Evolutionary conservation across 2,888 invertebrate species (phyloP).

Genomic region (Oeneis ivallda): DNA sequence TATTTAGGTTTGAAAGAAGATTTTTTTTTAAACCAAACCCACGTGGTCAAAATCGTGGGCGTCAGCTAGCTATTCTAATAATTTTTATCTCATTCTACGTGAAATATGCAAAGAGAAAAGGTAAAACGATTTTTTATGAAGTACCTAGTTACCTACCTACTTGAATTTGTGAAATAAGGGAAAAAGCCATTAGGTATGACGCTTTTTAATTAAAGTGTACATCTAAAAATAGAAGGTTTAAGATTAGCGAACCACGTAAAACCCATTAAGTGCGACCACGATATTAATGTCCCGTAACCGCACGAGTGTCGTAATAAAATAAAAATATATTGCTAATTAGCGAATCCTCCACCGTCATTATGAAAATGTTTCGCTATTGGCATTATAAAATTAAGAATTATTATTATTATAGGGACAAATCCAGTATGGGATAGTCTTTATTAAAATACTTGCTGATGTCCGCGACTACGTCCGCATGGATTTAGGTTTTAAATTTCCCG

Average conservation of each 20-base stretch:
- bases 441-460: too few species aligned
- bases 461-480: too few species aligned
- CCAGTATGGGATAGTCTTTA: background rate
- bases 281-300: slow-evolving; percentile 14
- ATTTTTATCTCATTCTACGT: too few species aligned
- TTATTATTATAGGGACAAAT: background rate
- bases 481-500: too few species aligned
- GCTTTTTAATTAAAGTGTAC: background rate
- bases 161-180: background rate
- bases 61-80: too few species aligned
- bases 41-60: too few species aligned
- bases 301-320: slow-evolving; percentile 20
- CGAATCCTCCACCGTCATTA: background rate
- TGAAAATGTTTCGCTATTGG: slow-evolving; percentile 4
- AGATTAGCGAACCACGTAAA: slow-evolving; percentile 15
- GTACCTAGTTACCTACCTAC: too few species aligned
- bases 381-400: background rate
- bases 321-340: slow-evolving; percentile 24
- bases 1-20: too few species aligned
- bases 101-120: background rate
- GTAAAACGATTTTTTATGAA: background rate
- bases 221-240: slow-evolving; percentile 16
- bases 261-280: slow-evolving; percentile 18
- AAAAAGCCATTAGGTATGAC: background rate
- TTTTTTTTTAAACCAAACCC: too few species aligned